Evolutionary conservation across 2,113 vertebrate species (phyloP).

Genomic region (Pagrus major): DNA sequence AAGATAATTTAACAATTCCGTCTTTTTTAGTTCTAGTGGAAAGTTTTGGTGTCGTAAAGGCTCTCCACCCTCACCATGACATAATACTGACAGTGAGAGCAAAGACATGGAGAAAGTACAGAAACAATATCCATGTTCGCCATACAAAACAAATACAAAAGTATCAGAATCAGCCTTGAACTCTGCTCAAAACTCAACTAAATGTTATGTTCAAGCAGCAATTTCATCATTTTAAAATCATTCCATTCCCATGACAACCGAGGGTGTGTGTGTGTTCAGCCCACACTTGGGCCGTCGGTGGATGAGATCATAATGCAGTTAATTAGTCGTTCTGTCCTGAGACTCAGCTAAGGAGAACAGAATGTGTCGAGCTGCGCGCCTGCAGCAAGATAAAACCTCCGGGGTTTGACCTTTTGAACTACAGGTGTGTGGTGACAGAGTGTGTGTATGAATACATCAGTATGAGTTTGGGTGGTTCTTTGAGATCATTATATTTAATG

Average conservation of each 20-base stretch:
- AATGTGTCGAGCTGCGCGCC: slow-evolving; percentile 10
- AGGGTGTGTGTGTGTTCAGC: slow-evolving; percentile 22
- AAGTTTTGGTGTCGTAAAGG: neutral
- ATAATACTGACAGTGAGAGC: too few relatives aligned
- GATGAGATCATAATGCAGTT: slow-evolving; percentile 45
- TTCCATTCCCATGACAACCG: slow-evolving; percentile 40
- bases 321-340: slow-evolving; percentile 32
- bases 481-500: neutral
- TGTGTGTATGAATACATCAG: neutral
- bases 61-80: neutral
- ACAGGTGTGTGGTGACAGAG: neutral
- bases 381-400: slow-evolving; percentile 7
- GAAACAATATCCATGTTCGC: neutral
- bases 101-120: neutral
- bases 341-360: slow-evolving; percentile 24
- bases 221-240: slow-evolving; percentile 42
- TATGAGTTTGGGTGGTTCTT: neutral
- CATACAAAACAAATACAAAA: neutral
- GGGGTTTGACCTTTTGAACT: slow-evolving; percentile 32
- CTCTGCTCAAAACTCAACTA: neutral
- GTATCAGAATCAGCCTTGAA: neutral
- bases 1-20: neutral
- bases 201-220: neutral
- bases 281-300: neutral
- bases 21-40: neutral